phyloP scores from a whole-genome alignment of 2,113 vertebrate genomes.

The Galemys pyrenaicus region DNA sequence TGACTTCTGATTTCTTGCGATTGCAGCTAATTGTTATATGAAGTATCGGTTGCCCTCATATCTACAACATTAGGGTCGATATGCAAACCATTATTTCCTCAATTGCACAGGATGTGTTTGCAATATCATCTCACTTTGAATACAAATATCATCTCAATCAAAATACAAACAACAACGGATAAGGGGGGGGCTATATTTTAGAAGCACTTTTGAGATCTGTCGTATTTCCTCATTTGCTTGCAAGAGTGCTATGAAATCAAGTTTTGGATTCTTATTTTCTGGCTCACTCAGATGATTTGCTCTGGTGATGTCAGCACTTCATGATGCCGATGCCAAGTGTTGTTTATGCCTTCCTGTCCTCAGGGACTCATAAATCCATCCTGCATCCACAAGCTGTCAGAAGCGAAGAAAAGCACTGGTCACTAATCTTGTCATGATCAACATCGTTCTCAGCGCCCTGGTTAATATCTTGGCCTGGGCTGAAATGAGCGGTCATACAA shows the following conservation, averaged over 20 bases:
- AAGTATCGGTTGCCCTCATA: not conserved
- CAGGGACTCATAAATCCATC: conserved; percentile 66
- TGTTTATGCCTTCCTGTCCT: conserved; percentile 69
- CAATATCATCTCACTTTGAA: conserved; percentile 5
- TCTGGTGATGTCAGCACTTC: conserved; percentile 72
- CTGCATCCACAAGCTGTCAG: conserved; percentile 63
- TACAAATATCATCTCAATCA: not conserved
- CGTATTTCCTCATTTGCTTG: conserved; percentile 40
- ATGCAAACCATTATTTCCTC: not conserved
- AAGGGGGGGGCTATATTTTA: not conserved
- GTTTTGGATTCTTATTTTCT: conserved; percentile 68
- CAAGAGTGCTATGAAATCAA: not conserved
- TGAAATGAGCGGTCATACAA: conserved; percentile 55
- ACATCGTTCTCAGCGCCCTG: conserved; percentile 54
- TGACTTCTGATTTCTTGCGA: not conserved
- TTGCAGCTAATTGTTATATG: conserved; percentile 4
- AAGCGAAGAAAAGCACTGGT: conserved; percentile 68
- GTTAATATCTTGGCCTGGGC: conserved; percentile 39
- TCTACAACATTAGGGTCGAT: not conserved
- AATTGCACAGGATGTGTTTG: not conserved
- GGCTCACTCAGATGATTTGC: conserved; percentile 57
- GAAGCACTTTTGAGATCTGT: conserved; percentile 33
- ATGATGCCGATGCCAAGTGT: conserved; percentile 47
- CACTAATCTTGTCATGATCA: conserved; percentile 75
- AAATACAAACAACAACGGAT: not conserved